A percentile compares a stretch with the other conserved stretches of the same genome.
Evolutionary conservation across 2,113 vertebrate genomes (phyloP).

Genomic region (Xyrauchen texanus): DNA sequence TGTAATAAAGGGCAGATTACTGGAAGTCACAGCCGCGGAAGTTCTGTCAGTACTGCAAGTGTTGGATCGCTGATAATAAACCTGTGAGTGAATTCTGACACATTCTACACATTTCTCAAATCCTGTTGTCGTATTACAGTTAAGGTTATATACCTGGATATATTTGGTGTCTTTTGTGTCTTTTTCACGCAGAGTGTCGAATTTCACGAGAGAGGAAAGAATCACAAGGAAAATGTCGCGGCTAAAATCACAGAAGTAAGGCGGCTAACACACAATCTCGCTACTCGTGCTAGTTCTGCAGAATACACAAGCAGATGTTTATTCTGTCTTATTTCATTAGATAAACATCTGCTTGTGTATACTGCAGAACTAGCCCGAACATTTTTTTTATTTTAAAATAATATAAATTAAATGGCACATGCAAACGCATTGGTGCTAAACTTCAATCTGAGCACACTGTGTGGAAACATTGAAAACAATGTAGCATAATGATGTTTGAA

Average conservation of each 20-base stretch:
- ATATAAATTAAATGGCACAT: too few species aligned
- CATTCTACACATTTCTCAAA: background rate
- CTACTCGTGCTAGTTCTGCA: background rate
- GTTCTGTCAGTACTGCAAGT: slow-evolving; percentile 98
- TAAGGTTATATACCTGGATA: background rate
- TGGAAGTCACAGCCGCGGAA: slow-evolving; percentile 99
- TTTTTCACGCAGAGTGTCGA: slow-evolving; percentile 82
- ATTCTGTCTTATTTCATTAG: too few species aligned
- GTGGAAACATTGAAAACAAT: too few species aligned
- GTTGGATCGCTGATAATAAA: slow-evolving; percentile 99
- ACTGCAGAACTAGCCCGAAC: too few species aligned
- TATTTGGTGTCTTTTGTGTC: slow-evolving; percentile 20
- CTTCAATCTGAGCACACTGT: too few species aligned
- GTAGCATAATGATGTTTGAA: too few species aligned
- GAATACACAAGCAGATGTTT: too few species aligned
- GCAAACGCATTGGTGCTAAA: too few species aligned
- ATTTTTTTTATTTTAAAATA: too few species aligned
- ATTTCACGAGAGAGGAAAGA: slow-evolving; percentile 97
- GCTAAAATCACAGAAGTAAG: slow-evolving; percentile 87
- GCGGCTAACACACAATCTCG: slow-evolving; percentile 37
- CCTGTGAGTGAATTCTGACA: slow-evolving; percentile 78
- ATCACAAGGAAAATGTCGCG: slow-evolving; percentile 98
- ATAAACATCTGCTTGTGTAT: too few species aligned
- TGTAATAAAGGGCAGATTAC: slow-evolving; percentile 89
- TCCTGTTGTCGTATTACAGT: background rate